These are phyloP conservation scores for Hydractinia echinata DNA, from an alignment of 30 jellyfish, hydroid and myxozoan genomes.

Conservation along the genomic window DNA sequence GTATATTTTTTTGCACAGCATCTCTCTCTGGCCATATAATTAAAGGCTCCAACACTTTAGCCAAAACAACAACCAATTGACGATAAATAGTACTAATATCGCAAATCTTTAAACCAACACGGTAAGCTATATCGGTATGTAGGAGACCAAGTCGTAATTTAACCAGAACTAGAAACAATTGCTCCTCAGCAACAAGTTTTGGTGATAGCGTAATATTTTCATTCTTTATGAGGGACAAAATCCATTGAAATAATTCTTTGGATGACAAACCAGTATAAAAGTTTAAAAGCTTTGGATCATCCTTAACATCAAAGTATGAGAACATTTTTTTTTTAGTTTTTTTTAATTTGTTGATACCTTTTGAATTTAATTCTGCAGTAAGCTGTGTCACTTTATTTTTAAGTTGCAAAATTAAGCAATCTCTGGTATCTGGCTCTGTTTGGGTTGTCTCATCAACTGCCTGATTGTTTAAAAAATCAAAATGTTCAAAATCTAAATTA, in stretches of 20 bases:
- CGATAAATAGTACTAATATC: neutral
- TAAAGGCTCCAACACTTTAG: slow-evolving; percentile 6
- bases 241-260: neutral
- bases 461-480: neutral
- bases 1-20: neutral
- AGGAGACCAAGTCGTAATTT: neutral
- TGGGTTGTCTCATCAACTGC: neutral
- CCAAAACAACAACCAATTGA: neutral
- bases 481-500: no score
- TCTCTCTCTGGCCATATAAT: slow-evolving; percentile 5
- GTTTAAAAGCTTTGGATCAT: neutral
- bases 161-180: neutral
- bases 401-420: neutral
- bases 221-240: neutral
- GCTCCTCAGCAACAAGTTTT: neutral
- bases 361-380: neutral
- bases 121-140: neutral
- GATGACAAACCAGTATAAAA: neutral
- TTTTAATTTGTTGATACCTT: neutral
- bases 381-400: neutral
- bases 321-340: neutral
- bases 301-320: neutral
- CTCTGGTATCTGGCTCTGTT: slow-evolving; percentile 19
- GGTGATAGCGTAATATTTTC: neutral
- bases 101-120: no score